Percentiles rank a stretch among this genome's conserved stretches.
These are phyloP conservation scores for Acanthisitta chloris DNA, from an alignment of 2,113 vertebrate genomes.

Conservation along the genomic window DNA sequence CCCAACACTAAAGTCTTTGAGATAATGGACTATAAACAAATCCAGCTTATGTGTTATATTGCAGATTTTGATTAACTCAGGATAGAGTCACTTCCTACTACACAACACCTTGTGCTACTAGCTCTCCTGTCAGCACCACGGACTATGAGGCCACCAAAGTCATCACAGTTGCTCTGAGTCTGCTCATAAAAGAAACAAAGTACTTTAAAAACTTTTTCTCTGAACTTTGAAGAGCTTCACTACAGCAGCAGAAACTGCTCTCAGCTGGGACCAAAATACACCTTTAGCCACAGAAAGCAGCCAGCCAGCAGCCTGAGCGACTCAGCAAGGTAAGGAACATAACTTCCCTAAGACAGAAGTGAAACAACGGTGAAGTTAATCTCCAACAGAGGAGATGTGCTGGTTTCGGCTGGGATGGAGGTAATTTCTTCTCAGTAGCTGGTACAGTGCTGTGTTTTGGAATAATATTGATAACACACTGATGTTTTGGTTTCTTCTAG, in stretches of 20 bases:
- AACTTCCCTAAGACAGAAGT: neutral
- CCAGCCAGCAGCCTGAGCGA: neutral
- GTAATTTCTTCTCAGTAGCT: too few species aligned
- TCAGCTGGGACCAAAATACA: neutral
- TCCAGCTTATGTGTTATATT: neutral
- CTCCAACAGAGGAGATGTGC: too few species aligned
- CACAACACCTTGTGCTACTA: neutral
- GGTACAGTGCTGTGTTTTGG: too few species aligned
- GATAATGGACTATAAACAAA: neutral
- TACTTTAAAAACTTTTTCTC: neutral
- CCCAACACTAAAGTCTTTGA: neutral
- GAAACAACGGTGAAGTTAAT: neutral
- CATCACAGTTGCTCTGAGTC: neutral
- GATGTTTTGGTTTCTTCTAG: too few species aligned
- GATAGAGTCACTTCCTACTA: neutral
- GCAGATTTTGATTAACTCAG: neutral
- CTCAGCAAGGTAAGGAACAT: neutral
- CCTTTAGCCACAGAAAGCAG: neutral
- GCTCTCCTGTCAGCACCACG: neutral
- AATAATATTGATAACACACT: too few species aligned
- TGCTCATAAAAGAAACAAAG: neutral
- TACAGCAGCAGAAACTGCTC: neutral
- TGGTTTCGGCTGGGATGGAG: too few species aligned
- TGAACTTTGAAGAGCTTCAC: neutral
- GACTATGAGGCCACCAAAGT: neutral